A percentile compares a stretch with the other conserved stretches of the same genome.
phyloP scores from a whole-genome alignment of 2,113 vertebrate genomes.

The Corythornis cristatus region DNA sequence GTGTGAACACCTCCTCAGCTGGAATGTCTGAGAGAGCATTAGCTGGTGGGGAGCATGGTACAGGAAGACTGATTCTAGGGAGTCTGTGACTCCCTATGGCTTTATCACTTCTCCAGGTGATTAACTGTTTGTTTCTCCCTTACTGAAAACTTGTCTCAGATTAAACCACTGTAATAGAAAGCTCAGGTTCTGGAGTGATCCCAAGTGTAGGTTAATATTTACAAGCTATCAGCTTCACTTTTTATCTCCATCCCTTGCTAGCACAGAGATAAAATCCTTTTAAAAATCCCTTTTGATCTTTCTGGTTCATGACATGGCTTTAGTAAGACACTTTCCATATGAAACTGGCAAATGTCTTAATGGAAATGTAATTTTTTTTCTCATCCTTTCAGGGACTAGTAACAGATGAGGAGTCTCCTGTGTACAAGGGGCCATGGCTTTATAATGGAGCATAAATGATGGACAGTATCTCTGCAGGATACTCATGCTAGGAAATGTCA shows the following conservation, averaged over 20 bases:
- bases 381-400: neutral
- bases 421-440: neutral
- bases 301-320: constrained; percentile 23
- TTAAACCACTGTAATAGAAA: constrained; percentile 24
- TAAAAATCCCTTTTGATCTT: constrained; percentile 54
- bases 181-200: constrained; percentile 5
- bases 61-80: neutral
- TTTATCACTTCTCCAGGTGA: neutral
- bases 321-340: constrained; percentile 13
- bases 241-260: constrained; percentile 46
- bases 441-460: neutral
- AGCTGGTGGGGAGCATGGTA: neutral
- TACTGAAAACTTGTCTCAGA: constrained; percentile 34
- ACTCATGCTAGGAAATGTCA: constrained; percentile 44
- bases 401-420: neutral
- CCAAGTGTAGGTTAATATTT: constrained; percentile 28
- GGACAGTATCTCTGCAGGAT: constrained; percentile 10
- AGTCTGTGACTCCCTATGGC: neutral
- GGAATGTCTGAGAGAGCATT: neutral
- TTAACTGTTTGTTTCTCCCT: constrained; percentile 20
- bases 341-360: constrained; percentile 11
- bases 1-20: neutral
- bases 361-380: constrained; percentile 12
- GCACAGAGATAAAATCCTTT: constrained; percentile 41
- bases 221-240: constrained; percentile 24